Percentiles rank a stretch among this genome's conserved stretches.
Conservation (phyloP, 2,888 invertebrate species). For the Drosophila pseudotakahashii region DNA sequence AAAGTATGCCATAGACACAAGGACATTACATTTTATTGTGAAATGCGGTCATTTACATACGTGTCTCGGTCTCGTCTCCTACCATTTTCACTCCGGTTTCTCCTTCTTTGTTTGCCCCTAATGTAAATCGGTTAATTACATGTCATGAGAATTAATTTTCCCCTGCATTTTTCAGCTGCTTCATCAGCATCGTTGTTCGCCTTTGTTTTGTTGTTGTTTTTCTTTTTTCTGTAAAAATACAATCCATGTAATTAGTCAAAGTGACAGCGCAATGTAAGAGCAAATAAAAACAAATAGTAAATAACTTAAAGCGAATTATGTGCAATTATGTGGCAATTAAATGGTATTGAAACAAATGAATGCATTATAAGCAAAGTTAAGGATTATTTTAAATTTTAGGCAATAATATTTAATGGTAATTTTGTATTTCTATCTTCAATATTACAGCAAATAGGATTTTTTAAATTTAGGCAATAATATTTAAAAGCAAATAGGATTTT, state of each 20-base stretch:
- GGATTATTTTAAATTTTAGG: no score
- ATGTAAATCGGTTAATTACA: slow-evolving; percentile 54
- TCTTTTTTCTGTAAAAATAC: slow-evolving; percentile 1
- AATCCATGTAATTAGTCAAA: slow-evolving; percentile 41
- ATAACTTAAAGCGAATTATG: background rate
- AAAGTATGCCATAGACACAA: slow-evolving; percentile 7
- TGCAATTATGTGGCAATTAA: background rate
- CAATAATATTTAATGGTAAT: no score
- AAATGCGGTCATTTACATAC: slow-evolving; percentile 11
- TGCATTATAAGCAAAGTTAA: background rate
- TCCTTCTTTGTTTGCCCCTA: slow-evolving; percentile 9
- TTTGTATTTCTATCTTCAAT: no score
- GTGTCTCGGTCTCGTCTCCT: no score
- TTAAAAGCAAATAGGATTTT: background rate
- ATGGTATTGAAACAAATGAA: slow-evolving; percentile 5
- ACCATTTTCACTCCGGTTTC: background rate
- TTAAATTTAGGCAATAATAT: background rate
- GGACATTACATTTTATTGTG: background rate
- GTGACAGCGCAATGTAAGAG: slow-evolving; percentile 22
- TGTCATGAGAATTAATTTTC: slow-evolving; percentile 28
- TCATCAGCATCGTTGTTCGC: slow-evolving; percentile 4
- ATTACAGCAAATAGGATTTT: background rate
- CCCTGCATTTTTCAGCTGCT: slow-evolving; percentile 11
- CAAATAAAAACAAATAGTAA: slow-evolving; percentile 6
- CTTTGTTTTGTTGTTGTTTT: background rate